Conservation (phyloP, 2,113 vertebrate species). For the Ailurus styani region DNA sequence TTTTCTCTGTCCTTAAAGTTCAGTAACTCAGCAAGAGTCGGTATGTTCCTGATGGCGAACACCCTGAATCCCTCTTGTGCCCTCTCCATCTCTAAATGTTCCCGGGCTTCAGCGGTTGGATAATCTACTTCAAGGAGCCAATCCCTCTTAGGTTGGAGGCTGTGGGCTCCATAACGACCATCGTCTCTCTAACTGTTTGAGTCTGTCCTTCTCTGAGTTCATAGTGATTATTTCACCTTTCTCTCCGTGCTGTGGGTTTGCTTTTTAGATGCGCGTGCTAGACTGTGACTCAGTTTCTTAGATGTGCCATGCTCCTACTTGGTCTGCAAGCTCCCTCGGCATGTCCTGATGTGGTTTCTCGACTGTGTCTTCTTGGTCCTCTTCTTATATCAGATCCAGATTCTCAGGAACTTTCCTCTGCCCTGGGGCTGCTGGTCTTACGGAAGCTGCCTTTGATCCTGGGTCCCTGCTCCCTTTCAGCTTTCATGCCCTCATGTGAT, state of each 20-base stretch:
- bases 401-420: background rate
- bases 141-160: background rate
- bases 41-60: background rate
- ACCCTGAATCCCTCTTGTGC: background rate
- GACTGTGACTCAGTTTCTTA: accelerated
- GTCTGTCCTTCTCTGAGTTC: background rate
- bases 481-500: background rate
- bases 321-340: background rate
- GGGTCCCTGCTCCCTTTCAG: background rate
- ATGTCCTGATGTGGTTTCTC: background rate
- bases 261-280: background rate
- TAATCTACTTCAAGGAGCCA: background rate
- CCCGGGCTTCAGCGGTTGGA: background rate
- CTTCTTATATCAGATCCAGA: background rate
- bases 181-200: background rate
- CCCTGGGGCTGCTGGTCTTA: background rate
- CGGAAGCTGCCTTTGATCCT: background rate
- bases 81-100: background rate
- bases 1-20: background rate
- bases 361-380: background rate
- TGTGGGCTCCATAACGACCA: background rate
- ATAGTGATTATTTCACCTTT: background rate
- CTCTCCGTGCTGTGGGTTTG: background rate
- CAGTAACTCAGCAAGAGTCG: background rate
- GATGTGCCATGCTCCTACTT: background rate